Evolutionary conservation across 2,797 vertebrate genomes (phyloP).

Genomic region (Pseudomugil gertrudae): DNA sequence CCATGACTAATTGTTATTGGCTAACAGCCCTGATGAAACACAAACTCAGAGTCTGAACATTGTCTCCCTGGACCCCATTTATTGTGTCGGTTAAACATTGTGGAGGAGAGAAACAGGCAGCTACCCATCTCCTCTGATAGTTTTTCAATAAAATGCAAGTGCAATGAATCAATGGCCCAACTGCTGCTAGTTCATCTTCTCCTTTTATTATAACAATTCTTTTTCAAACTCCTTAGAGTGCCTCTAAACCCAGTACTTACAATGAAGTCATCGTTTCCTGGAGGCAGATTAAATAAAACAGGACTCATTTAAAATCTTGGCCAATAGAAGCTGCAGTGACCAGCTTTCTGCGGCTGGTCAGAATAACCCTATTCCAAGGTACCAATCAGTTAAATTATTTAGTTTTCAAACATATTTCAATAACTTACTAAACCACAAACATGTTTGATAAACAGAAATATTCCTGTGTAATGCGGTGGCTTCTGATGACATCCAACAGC

Average conservation of each 20-base stretch:
- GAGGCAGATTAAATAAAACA: neutral
- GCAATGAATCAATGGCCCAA: constrained; percentile 31
- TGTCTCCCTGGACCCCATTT: constrained; percentile 37
- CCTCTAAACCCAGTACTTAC: constrained; percentile 2
- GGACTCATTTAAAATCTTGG: neutral
- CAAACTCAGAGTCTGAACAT: constrained; percentile 33
- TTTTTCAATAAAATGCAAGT: constrained; percentile 33
- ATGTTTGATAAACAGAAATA: constrained; percentile 1
- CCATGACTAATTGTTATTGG: constrained; percentile 36
- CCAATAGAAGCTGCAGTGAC: neutral
- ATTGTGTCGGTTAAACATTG: constrained; percentile 36
- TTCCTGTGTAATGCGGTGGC: neutral
- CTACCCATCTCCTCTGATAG: constrained; percentile 25
- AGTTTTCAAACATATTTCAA: neutral
- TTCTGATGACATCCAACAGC: neutral
- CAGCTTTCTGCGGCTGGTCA: neutral
- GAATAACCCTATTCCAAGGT: neutral
- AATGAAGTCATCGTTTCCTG: neutral
- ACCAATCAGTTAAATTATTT: neutral
- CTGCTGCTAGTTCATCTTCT: constrained; percentile 7
- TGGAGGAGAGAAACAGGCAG: constrained; percentile 17
- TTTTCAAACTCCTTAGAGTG: neutral
- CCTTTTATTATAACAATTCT: constrained; percentile 19
- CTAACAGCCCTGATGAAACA: constrained; percentile 39
- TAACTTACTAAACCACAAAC: neutral